phyloP scores from a whole-genome alignment of 2,113 vertebrate genomes.

The Romanogobio albipinnatus region DNA sequence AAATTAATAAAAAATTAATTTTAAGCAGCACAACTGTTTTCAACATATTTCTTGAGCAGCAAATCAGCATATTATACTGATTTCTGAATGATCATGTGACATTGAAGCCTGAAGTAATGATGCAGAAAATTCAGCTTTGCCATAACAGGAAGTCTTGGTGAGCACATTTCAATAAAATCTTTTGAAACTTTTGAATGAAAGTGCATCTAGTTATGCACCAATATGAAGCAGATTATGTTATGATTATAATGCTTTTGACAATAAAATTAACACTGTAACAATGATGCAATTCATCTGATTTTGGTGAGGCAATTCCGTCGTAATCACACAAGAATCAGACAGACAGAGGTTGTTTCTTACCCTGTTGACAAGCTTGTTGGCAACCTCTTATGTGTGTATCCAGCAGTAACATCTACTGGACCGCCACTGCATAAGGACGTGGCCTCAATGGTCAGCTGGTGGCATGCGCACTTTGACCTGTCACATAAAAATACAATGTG shows the following conservation, averaged over 20 bases:
- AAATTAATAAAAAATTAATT: no score
- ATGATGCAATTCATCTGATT: not conserved
- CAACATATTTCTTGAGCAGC: no score
- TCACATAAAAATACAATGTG: not conserved
- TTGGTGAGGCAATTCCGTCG: not conserved
- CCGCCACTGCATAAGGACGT: constrained; percentile 79
- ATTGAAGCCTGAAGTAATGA: not conserved
- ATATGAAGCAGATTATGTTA: not conserved
- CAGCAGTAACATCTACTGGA: constrained; percentile 78
- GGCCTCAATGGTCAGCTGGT: constrained; percentile 83
- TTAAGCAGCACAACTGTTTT: no score
- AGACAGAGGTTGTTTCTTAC: constrained; percentile 66
- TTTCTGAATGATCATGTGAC: not conserved
- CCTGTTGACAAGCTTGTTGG: constrained; percentile 84
- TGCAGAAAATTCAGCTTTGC: not conserved
- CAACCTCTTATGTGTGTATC: constrained; percentile 85
- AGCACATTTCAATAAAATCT: not conserved
- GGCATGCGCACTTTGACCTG: constrained; percentile 85
- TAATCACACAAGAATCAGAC: not conserved
- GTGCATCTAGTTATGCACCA: not conserved
- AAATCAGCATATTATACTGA: no score
- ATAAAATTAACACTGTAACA: not conserved
- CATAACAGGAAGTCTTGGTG: not conserved
- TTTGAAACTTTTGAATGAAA: not conserved
- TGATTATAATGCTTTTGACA: not conserved